phyloP scores from a whole-genome alignment of 1,140 invertebrate species.

The Melanaphis sacchari region DNA sequence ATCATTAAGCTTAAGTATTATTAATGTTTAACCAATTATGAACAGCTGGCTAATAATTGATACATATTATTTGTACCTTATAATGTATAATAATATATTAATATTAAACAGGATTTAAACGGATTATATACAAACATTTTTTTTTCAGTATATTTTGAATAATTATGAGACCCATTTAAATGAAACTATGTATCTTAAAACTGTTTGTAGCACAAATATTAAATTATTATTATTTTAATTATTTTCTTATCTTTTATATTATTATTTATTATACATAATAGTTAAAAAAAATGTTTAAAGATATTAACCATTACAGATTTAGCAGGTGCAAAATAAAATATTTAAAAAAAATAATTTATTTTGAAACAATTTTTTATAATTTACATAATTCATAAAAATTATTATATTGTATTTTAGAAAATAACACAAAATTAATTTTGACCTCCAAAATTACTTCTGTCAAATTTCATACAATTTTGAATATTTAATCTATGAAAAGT shows the following conservation, averaged over 20 bases:
- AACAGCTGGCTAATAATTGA: neutral
- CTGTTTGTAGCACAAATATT: too few relatives aligned
- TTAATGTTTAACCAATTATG: neutral
- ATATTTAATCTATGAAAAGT: neutral
- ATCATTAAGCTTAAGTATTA: neutral
- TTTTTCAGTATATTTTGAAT: neutral
- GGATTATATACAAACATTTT: neutral
- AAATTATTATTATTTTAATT: too few relatives aligned
- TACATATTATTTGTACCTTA: neutral
- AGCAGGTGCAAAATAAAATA: neutral
- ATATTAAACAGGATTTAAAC: neutral
- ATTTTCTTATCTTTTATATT: neutral
- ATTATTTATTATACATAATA: neutral
- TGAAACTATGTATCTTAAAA: neutral
- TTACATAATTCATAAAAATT: neutral
- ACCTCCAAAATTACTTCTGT: too few relatives aligned
- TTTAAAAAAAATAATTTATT: neutral
- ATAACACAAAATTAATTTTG: too few relatives aligned
- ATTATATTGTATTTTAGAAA: too few relatives aligned
- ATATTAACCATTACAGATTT: neutral
- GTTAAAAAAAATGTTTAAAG: neutral
- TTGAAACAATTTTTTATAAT: neutral
- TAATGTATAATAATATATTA: neutral
- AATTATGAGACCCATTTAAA: neutral
- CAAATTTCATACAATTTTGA: neutral